These are phyloP conservation scores for Eupsilia transversa DNA, from an alignment of 2,888 invertebrate genomes.

Conservation along the genomic window DNA sequence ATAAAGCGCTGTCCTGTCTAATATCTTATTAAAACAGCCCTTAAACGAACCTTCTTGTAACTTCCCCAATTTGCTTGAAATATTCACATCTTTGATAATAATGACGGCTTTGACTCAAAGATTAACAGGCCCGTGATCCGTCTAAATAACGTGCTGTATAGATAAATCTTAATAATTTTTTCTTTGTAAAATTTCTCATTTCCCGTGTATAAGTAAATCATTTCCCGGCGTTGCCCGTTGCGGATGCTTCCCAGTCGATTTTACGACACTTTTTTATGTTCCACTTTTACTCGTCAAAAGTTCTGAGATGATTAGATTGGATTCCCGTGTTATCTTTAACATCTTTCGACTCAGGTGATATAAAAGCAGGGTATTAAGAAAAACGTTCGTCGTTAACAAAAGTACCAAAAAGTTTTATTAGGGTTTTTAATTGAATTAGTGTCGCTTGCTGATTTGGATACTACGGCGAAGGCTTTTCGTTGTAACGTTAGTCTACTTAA, in stretches of 20 bases:
- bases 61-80: constrained; percentile 43
- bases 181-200: constrained; percentile 68
- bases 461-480: neutral
- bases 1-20: constrained; percentile 38
- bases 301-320: constrained; percentile 63
- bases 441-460: constrained; percentile 10
- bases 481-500: constrained; percentile 12
- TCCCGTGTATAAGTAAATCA: constrained; percentile 66
- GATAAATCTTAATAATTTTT: constrained; percentile 62
- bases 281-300: constrained; percentile 63
- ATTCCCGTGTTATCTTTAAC: constrained; percentile 52
- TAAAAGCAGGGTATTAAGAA: constrained; percentile 53
- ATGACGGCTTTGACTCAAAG: constrained; percentile 41
- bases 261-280: constrained; percentile 67
- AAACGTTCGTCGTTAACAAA: constrained; percentile 39
- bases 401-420: constrained; percentile 43
- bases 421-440: constrained; percentile 53
- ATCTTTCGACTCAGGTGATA: constrained; percentile 58
- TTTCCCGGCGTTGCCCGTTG: constrained; percentile 60
- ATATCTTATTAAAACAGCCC: constrained; percentile 44
- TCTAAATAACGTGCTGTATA: constrained; percentile 42
- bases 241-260: constrained; percentile 60
- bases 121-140: constrained; percentile 43
- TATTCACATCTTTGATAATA: constrained; percentile 47
- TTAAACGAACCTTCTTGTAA: constrained; percentile 29